phyloP scores from a whole-genome alignment of 1,140 invertebrate species.

The Chrysopa pallens region DNA sequence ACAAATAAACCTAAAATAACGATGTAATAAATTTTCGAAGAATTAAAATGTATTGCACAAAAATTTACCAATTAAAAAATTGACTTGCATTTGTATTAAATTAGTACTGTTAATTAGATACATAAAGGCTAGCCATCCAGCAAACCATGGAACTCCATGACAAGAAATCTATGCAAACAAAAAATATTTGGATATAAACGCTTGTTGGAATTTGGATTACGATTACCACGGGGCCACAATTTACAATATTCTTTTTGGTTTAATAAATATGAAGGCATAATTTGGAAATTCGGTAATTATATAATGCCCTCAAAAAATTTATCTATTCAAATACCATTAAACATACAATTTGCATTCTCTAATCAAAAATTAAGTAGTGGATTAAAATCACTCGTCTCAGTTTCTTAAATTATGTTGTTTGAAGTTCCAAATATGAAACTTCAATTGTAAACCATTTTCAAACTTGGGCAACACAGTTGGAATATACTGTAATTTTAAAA shows the following conservation, averaged over 20 bases:
- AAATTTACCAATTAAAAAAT: conserved; percentile 60
- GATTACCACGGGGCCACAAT: conserved; percentile 4
- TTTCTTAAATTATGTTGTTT: no score
- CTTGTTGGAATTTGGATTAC: conserved; percentile 3
- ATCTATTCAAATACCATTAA: no score
- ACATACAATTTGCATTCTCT: no score
- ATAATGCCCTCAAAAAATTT: no score
- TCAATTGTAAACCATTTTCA: no score
- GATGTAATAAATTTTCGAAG: conserved; percentile 9
- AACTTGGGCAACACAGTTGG: no score
- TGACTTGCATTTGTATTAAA: conserved; percentile 63
- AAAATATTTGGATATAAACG: conserved; percentile 2
- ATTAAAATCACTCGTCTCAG: no score
- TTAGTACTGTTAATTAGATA: conserved; percentile 45
- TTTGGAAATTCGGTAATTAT: no score
- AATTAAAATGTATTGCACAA: neutral
- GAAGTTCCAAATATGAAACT: no score
- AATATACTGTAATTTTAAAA: no score
- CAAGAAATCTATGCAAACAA: conserved; percentile 55
- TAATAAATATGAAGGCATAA: no score
- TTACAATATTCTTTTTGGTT: conserved; percentile 2
- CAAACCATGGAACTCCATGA: conserved; percentile 76
- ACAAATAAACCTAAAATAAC: conserved; percentile 58
- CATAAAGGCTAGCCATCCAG: conserved; percentile 49
- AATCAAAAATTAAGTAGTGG: no score